Evolutionary conservation across 2,113 vertebrate genomes (phyloP).

Genomic region (Hepsetus odoe): DNA sequence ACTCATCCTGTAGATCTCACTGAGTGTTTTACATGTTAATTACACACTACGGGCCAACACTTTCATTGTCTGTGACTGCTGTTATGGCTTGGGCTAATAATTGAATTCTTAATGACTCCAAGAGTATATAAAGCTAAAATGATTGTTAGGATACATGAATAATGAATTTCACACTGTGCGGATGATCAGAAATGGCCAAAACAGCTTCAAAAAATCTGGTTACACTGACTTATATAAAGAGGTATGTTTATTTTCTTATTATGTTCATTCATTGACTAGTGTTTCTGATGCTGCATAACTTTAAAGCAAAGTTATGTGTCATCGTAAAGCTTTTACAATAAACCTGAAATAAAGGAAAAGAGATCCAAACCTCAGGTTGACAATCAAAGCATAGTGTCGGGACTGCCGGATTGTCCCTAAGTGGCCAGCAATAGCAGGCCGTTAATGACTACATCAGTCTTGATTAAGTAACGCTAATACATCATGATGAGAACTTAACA

Average conservation of each 20-base stretch:
- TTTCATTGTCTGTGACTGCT: not conserved
- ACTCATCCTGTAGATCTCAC: not conserved
- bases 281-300: too few relatives aligned
- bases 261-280: too few relatives aligned
- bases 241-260: too few relatives aligned
- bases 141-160: too few relatives aligned
- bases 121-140: too few relatives aligned
- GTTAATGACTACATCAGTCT: not conserved
- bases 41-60: conserved; percentile 12
- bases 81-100: not conserved
- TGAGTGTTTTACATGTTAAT: conserved; percentile 34
- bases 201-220: too few relatives aligned
- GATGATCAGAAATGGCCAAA: too few relatives aligned
- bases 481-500: not conserved
- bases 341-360: not conserved
- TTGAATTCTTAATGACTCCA: too few relatives aligned
- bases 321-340: not conserved
- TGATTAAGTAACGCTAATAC: not conserved
- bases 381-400: not conserved
- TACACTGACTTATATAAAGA: too few relatives aligned
- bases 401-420: not conserved
- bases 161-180: too few relatives aligned
- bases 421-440: not conserved
- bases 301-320: not conserved
- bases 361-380: not conserved